These are phyloP conservation scores for Eupeodes luniger DNA, from an alignment of 2,888 invertebrate species.

Conservation along the genomic window DNA sequence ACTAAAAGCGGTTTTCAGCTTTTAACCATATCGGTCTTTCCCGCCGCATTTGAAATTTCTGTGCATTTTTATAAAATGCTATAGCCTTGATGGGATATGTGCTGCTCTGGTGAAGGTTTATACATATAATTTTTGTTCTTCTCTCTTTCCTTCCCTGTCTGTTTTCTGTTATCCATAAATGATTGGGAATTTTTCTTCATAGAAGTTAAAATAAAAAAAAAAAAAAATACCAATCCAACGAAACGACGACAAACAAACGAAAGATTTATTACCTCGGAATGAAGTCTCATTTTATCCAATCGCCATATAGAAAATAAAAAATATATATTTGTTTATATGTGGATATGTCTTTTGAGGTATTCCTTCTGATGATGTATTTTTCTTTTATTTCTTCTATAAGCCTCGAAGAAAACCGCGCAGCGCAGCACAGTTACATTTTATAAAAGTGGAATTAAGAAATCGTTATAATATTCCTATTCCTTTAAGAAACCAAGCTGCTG, in stretches of 20 bases:
- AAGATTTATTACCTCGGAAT: constrained; percentile 71
- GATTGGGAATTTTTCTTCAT: constrained; percentile 66
- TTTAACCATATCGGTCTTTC: constrained; percentile 69
- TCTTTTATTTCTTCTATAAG: background rate
- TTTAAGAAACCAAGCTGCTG: background rate
- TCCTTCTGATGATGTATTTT: background rate
- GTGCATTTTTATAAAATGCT: constrained; percentile 36
- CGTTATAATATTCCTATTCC: constrained; percentile 19
- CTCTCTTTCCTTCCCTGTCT: constrained; percentile 2
- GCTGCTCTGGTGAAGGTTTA: constrained; percentile 43
- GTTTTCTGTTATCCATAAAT: constrained; percentile 52
- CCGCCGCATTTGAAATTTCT: constrained; percentile 64
- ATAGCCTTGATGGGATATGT: constrained; percentile 26
- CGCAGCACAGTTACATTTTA: constrained; percentile 43
- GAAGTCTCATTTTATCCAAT: constrained; percentile 71
- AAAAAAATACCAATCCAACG: constrained; percentile 50
- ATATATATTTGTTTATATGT: constrained; percentile 18
- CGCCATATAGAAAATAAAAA: constrained; percentile 34
- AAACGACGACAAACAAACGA: constrained; percentile 59
- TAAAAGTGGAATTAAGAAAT: constrained; percentile 54
- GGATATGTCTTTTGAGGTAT: constrained; percentile 38
- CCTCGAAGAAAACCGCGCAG: background rate
- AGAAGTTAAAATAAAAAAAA: constrained; percentile 9
- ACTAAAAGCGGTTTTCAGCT: constrained; percentile 70
- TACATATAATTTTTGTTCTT: background rate